These are phyloP conservation scores for Paedocypris micromegethes DNA, from an alignment of 2,797 vertebrate species.

Conservation along the genomic window DNA sequence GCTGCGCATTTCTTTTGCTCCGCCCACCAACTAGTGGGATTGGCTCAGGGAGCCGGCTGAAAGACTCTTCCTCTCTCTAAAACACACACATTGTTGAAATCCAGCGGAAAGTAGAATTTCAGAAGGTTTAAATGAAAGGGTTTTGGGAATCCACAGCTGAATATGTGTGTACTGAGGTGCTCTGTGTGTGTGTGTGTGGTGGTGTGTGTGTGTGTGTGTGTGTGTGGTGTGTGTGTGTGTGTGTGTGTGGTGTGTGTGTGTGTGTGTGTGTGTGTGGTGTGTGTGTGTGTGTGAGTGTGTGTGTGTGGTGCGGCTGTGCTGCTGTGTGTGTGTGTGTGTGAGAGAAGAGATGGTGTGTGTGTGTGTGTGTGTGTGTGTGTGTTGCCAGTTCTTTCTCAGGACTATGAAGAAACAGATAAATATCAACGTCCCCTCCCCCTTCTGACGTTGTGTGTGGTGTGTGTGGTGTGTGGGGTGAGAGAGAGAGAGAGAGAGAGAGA, in stretches of 20 bases:
- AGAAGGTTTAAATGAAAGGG: conserved; percentile 17
- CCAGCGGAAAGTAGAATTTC: conserved; percentile 7
- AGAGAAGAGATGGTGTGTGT: too few species aligned
- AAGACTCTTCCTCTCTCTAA: conserved; percentile 46
- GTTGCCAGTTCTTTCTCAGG: conserved; percentile 30
- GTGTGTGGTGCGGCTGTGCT: too few species aligned
- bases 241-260: conserved; percentile 11
- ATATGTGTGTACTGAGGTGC: too few species aligned
- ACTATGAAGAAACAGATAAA: conserved; percentile 43
- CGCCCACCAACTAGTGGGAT: conserved; percentile 47
- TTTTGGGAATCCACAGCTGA: not conserved
- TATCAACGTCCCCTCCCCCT: conserved; percentile 43
- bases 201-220: too few species aligned
- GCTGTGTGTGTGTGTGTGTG: too few species aligned
- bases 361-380: conserved; percentile 13
- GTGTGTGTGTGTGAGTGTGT: too few species aligned
- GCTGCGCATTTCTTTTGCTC: conserved; percentile 46
- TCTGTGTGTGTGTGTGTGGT: too few species aligned
- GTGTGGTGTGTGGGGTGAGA: not conserved
- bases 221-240: too few species aligned
- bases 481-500: conserved; percentile 26
- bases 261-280: too few species aligned
- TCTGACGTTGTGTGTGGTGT: conserved; percentile 4
- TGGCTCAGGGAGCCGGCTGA: conserved; percentile 47
- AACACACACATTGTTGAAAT: conserved; percentile 21